These are phyloP conservation scores for Paramormyrops hopkinsi DNA, from an alignment of 2,797 vertebrate species.

Conservation along the genomic window DNA sequence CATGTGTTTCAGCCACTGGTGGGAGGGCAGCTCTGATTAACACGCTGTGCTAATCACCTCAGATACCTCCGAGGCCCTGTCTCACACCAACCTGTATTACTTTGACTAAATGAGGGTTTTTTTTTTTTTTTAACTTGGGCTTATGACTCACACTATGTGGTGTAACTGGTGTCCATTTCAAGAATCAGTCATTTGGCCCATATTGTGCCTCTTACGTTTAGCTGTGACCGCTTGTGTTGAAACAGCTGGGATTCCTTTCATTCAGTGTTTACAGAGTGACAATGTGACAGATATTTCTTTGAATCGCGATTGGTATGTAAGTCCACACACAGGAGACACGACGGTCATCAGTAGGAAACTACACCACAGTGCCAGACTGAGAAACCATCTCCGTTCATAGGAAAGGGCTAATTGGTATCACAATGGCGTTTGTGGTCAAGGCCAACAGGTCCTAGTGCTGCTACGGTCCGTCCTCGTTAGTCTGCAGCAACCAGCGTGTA, in stretches of 20 bases:
- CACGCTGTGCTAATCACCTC: neutral
- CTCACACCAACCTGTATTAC: neutral
- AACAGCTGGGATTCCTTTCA: slow-evolving; percentile 15
- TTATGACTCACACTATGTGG: neutral
- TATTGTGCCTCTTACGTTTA: neutral
- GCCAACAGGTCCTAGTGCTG: slow-evolving; percentile 15
- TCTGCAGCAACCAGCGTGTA: neutral
- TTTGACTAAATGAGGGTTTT: neutral
- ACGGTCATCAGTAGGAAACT: neutral
- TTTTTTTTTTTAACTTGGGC: neutral
- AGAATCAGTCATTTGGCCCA: neutral
- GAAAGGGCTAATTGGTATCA: neutral
- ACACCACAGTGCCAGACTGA: neutral
- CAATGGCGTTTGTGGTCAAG: slow-evolving; percentile 6
- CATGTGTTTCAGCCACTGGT: neutral
- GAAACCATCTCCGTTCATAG: neutral
- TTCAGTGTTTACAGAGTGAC: slow-evolving; percentile 14
- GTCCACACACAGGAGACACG: neutral
- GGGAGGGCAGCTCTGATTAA: neutral
- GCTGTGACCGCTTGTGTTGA: slow-evolving; percentile 9
- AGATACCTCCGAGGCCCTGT: neutral
- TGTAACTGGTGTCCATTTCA: neutral
- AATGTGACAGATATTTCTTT: neutral
- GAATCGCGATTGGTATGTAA: neutral
- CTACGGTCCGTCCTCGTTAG: neutral